These are phyloP conservation scores for Colossoma macropomum DNA, from an alignment of 2,113 vertebrate genomes.

Conservation along the genomic window DNA sequence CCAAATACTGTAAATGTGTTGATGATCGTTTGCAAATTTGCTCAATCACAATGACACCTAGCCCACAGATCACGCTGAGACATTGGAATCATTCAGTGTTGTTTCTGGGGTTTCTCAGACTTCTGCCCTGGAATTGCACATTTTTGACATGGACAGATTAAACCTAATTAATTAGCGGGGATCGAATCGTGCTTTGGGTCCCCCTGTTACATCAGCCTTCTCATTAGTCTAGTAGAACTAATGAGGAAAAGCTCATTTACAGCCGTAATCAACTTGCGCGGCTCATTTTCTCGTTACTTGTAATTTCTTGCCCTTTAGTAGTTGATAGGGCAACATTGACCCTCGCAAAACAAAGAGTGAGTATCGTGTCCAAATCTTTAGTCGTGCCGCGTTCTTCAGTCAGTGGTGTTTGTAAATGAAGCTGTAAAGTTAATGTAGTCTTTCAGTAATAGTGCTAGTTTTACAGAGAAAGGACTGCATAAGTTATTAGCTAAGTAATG, in stretches of 20 bases:
- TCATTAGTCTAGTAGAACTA: conserved; percentile 11
- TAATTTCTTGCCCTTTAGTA: background rate
- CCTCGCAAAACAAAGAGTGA: background rate
- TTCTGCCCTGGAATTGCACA: background rate
- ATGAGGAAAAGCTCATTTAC: conserved; percentile 3
- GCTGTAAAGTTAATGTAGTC: no score
- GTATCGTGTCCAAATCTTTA: no score
- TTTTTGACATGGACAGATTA: background rate
- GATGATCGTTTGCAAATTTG: background rate
- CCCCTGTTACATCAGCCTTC: background rate
- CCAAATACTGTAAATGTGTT: background rate
- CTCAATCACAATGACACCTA: background rate
- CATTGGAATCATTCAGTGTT: background rate
- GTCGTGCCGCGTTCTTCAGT: no score
- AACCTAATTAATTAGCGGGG: background rate
- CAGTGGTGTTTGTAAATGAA: no score
- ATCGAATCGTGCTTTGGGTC: background rate
- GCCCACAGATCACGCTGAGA: background rate
- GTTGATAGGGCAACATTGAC: background rate
- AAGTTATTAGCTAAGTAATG: no score
- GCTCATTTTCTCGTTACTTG: background rate
- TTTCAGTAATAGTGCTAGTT: no score
- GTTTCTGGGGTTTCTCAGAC: background rate
- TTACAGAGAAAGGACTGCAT: no score
- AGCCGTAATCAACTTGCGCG: conserved; percentile 29